Base-by-base conservation (phyloP, 2,113 vertebrate species). In the Camarhynchus parvulus region DNA sequence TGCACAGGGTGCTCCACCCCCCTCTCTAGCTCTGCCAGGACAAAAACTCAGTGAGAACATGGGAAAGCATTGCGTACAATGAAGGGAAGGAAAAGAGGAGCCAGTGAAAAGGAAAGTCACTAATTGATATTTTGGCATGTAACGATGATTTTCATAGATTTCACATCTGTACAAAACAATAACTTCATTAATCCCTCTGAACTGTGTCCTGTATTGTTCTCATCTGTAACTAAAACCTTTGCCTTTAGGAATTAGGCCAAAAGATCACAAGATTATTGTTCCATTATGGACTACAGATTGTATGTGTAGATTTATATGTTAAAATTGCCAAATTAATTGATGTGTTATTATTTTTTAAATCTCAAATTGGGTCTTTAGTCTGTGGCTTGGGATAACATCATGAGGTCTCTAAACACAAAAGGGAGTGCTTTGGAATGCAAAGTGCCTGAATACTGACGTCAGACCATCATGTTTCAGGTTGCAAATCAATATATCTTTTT, bases 161-260 rank as follows among this genome's bases (percentile, higher is more conserved):
- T 94, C 77, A 83, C 69, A 90, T 94, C 70, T 94, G 74, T 73
- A 66, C 24, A 59, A 91, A 95, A 94, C 61, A 96, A 79, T 84
- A 87, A 47, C 53, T 89, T 83, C 56, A 55, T 94, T 92, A 91
- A 89, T 90, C 59, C 67, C 44, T 94, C 80, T 87, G 76, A 96
- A 91, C 49, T 70, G 17, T 61, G 63, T 63, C 92, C 50, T 87
- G 39, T 74, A 41, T 96, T 93, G 85, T 87, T 95, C 78, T 92
- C 73, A 64, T 86, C 24, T 1, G 1, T 69, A 73, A 74, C 75
- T 89, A 78, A 91, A 96, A 52, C 44, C 23, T 80, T 91, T 84
- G 63, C 61, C 52, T 56, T 79, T 77, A 91, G 91, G 90, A 96
- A 64, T 59, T 42, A 87, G 46, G 95, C 91, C 96, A 97, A 95